These are phyloP conservation scores for Propithecus deckenii DNA, from an alignment of 2,797 vertebrate species.

Conservation along the genomic window DNA sequence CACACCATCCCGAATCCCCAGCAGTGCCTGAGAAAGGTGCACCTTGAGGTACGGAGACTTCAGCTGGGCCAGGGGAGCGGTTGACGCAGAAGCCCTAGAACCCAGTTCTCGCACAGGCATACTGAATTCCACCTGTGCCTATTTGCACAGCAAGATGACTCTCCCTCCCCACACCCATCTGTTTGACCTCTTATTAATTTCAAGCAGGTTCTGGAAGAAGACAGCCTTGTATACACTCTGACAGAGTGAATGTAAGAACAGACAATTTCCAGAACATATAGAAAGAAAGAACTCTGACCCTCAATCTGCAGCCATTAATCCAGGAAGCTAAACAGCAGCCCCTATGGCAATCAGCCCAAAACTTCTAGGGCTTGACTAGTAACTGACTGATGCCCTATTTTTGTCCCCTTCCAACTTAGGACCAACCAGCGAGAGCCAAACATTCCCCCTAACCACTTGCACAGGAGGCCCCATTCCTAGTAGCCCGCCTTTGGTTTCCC, in stretches of 20 bases:
- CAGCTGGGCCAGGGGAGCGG: rapidly evolving
- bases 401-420: neutral
- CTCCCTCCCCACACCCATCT: neutral
- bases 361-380: neutral
- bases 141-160: neutral
- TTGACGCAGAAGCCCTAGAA: neutral
- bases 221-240: neutral
- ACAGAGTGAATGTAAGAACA: neutral
- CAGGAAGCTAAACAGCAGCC: neutral
- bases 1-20: neutral
- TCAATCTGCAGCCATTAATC: neutral
- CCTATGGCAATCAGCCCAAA: neutral
- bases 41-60: neutral
- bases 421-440: neutral
- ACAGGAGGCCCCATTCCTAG: neutral
- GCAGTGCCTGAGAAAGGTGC: neutral
- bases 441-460: neutral
- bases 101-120: neutral
- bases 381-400: neutral
- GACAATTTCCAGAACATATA: neutral
- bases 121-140: neutral
- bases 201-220: neutral
- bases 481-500: too few relatives aligned
- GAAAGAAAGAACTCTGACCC: neutral
- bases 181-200: neutral